Evolutionary conservation across 2,888 invertebrate genomes (phyloP), one percentile per base, ranked within the genome.

Genomic region (Leptopterna dolabrata): DNA sequence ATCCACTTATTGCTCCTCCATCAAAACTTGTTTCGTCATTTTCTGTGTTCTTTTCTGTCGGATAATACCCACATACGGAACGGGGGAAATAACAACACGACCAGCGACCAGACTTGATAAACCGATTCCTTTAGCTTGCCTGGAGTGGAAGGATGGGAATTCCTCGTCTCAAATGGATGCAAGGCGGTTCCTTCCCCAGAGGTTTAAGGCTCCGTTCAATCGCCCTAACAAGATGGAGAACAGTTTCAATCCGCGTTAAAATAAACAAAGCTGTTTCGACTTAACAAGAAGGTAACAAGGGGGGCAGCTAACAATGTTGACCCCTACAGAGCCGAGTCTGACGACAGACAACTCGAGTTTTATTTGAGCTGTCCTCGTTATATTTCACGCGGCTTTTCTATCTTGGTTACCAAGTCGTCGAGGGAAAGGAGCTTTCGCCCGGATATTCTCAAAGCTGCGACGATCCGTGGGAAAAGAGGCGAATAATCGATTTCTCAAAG

Each of bases 231-330:
- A 83, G 83, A 83, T 55, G 81, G 30, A 51, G 47, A 63, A 83
- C 83, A 24, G 83, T 83, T 83, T 70, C 41, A 70, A 63, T 70
- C 83, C 63, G 70, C 41, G 83, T 83, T 83, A 41, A 83, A 83
- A 83, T 86, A 86, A 86, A 76, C 86, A 86, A 86, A 86, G 86
- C 76, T 86, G 86, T 86, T 76, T 55, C 51, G 86, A 86, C 76
- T 86, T 86, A 86, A 86, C 86, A 86, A 86, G 76, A n/a, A 36
- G 43, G 70, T 86, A 86, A 76, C 86, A 86, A 76, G 83, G n/a
- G 43, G 24, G 83, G n/a, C 70, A n/a, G 55, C 86, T 86, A 86
- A 86, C 86, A 86, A 86, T 86, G 86, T 86, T 86, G 86, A 86
- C 86, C 86, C 86, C 29, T 70, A 19, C 41, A 70, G 45, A 43